Conservation (phyloP, 1,140 invertebrate genomes). For the Drosophila paulistorum region DNA sequence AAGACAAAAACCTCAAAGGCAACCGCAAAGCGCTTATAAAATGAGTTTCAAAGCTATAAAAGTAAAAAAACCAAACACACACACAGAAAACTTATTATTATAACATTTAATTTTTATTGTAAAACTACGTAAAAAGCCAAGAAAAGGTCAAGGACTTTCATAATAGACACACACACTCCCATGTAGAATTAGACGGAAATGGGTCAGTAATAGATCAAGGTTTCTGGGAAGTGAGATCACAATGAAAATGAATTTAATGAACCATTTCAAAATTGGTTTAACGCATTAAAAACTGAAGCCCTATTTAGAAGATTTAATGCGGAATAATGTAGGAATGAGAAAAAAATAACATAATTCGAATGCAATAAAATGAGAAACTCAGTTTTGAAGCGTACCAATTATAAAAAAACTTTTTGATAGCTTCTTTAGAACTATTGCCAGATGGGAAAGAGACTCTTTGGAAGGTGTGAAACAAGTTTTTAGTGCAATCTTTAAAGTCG, state of each 20-base stretch:
- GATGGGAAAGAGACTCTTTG: too few relatives aligned
- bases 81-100: conserved; percentile 29
- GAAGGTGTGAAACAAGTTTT: neutral
- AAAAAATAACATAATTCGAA: too few relatives aligned
- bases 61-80: conserved; percentile 48
- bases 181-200: conserved; percentile 50
- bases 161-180: conserved; percentile 24
- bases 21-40: conserved; percentile 34
- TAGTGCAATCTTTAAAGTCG: neutral
- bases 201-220: conserved; percentile 53
- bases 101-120: conserved; percentile 8
- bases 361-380: too few relatives aligned
- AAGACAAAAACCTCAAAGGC: conserved; percentile 47
- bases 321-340: too few relatives aligned
- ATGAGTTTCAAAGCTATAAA: conserved; percentile 42
- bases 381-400: too few relatives aligned
- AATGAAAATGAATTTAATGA: conserved; percentile 17
- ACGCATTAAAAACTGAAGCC: neutral
- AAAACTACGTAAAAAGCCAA: conserved; percentile 32
- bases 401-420: too few relatives aligned
- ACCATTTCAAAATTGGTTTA: conserved; percentile 14
- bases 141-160: conserved; percentile 64
- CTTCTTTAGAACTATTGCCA: too few relatives aligned
- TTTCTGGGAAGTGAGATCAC: conserved; percentile 25
- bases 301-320: conserved; percentile 15